These are phyloP conservation scores for Homarus americanus DNA, from an alignment of 1,140 invertebrate genomes.

Conservation along the genomic window DNA sequence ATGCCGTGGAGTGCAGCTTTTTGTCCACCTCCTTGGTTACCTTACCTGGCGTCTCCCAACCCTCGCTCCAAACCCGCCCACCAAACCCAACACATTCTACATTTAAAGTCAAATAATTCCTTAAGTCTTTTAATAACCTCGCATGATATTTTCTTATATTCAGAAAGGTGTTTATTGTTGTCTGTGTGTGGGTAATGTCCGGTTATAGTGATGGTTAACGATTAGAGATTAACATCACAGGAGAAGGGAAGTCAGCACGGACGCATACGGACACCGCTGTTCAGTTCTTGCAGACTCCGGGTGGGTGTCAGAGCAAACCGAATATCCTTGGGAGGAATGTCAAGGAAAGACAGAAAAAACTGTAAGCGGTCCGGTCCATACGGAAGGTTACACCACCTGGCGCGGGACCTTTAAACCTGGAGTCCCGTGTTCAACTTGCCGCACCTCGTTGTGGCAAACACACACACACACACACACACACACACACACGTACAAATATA, in stretches of 20 bases:
- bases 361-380: slow-evolving; percentile 32
- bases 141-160: too few relatives aligned
- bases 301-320: slow-evolving; percentile 63
- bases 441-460: too few relatives aligned
- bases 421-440: too few relatives aligned
- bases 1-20: slow-evolving; percentile 61
- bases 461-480: slow-evolving; percentile 24
- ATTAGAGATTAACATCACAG: neutral
- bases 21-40: slow-evolving; percentile 54
- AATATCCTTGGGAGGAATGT: slow-evolving; percentile 71
- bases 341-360: slow-evolving; percentile 70
- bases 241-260: neutral
- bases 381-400: slow-evolving; percentile 46
- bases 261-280: slow-evolving; percentile 46
- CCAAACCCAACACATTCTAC: too few relatives aligned
- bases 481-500: neutral
- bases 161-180: too few relatives aligned
- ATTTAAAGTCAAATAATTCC: too few relatives aligned
- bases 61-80: slow-evolving; percentile 5
- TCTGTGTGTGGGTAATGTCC: too few relatives aligned
- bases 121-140: too few relatives aligned
- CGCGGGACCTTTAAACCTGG: slow-evolving; percentile 34
- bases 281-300: slow-evolving; percentile 54
- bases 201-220: neutral
- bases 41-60: slow-evolving; percentile 47